phyloP scores from a whole-genome alignment of 2,113 vertebrate species.

The Phaetusa simplex region DNA sequence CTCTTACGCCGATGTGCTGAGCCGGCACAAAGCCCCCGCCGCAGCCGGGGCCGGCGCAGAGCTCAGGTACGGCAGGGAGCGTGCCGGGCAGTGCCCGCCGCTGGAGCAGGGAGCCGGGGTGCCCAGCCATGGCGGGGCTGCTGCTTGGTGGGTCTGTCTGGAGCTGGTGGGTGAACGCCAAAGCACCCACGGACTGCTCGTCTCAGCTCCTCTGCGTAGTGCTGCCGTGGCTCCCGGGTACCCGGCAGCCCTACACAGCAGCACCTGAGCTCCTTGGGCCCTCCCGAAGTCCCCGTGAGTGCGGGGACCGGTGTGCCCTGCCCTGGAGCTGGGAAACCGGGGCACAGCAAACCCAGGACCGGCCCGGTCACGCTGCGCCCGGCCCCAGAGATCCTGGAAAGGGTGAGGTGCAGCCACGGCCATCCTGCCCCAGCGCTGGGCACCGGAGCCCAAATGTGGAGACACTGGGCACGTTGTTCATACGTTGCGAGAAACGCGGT shows the following conservation, averaged over 20 bases:
- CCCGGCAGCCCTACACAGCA: background rate
- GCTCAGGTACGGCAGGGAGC: background rate
- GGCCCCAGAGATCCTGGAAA: rapidly evolving
- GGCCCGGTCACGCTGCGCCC: rapidly evolving
- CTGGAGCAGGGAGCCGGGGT: rapidly evolving
- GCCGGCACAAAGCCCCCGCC: background rate
- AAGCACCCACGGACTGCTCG: rapidly evolving
- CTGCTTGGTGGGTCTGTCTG: background rate
- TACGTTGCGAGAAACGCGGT: background rate
- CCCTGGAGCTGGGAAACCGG: background rate
- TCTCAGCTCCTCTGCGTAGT: rapidly evolving
- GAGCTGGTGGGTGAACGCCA: background rate
- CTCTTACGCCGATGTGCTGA: background rate
- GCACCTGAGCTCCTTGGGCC: background rate
- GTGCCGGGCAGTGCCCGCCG: rapidly evolving
- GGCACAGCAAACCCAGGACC: rapidly evolving
- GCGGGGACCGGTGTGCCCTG: rapidly evolving
- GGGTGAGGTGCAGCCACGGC: background rate
- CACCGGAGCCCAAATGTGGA: background rate
- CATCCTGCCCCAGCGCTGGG: rapidly evolving
- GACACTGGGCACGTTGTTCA: rapidly evolving
- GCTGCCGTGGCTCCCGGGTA: rapidly evolving
- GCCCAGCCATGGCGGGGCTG: rapidly evolving
- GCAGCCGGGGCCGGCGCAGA: background rate
- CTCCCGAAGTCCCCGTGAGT: rapidly evolving